Conservation (phyloP, 2,797 vertebrate species). For the Aldrovandia affinis region DNA sequence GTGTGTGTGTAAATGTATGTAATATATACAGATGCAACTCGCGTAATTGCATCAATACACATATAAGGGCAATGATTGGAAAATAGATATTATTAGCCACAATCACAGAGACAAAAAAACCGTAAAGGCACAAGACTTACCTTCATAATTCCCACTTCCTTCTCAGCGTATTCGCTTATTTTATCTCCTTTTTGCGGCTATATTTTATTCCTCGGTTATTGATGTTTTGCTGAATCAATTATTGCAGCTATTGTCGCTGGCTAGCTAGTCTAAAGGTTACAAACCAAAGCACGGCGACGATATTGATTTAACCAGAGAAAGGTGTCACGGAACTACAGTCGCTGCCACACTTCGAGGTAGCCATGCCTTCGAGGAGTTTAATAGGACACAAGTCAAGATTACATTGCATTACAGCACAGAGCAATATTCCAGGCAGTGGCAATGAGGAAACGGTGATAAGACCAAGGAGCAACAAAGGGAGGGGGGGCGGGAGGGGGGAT, state of each 20-base stretch:
- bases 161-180: conserved; percentile 41
- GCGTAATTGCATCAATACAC: background rate
- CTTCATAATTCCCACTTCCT: conserved; percentile 61
- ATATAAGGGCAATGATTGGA: background rate
- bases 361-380: conserved; percentile 17
- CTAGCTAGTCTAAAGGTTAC: conserved; percentile 20
- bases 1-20: conserved; percentile 51
- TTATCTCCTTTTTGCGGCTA: conserved; percentile 30
- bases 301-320: conserved; percentile 25
- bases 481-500: conserved; percentile 40
- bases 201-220: conserved; percentile 39
- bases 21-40: conserved; percentile 6
- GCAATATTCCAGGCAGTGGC: conserved; percentile 36
- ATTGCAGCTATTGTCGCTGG: conserved; percentile 20
- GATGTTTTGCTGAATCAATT: conserved; percentile 23
- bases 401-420: conserved; percentile 29
- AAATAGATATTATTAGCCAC: conserved; percentile 23
- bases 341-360: conserved; percentile 9
- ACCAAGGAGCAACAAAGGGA: conserved; percentile 38
- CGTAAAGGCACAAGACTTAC: conserved; percentile 56
- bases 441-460: conserved; percentile 37
- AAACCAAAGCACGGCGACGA: conserved; percentile 25
- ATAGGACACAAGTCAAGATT: conserved; percentile 30
- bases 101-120: background rate
- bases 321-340: conserved; percentile 1